A percentile compares a stretch with the other conserved stretches of the same genome.
phyloP scores from a whole-genome alignment of 2,888 invertebrate species.

The Stegana nigrithorax region DNA sequence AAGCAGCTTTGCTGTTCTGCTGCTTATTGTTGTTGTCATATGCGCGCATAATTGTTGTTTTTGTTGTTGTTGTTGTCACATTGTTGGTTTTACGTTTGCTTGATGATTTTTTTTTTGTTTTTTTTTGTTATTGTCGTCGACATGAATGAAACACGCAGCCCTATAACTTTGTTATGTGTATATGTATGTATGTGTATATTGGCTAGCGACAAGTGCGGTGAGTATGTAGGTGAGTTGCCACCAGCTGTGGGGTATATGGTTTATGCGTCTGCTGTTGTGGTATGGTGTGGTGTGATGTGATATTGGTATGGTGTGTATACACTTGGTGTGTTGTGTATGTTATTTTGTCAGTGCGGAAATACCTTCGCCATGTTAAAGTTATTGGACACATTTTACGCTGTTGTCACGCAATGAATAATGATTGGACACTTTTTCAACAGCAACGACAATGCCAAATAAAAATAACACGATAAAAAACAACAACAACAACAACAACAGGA shows the following conservation, averaged over 20 bases:
- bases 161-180: too few species aligned
- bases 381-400: conserved; percentile 53
- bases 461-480: conserved; percentile 18
- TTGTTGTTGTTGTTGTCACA: conserved; percentile 12
- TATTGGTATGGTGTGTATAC: too few species aligned
- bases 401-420: conserved; percentile 61
- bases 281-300: too few species aligned
- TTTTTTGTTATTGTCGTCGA: not conserved
- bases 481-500: conserved; percentile 15
- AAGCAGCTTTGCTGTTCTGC: too few species aligned
- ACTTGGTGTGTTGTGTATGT: too few species aligned
- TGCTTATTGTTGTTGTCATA: too few species aligned
- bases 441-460: conserved; percentile 16
- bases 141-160: not conserved
- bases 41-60: not conserved
- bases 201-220: too few species aligned
- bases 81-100: conserved; percentile 1
- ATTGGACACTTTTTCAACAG: conserved; percentile 39
- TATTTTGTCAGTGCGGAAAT: conserved; percentile 28
- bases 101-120: not conserved
- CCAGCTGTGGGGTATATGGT: too few species aligned
- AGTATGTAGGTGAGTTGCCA: too few species aligned
- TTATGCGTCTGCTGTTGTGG: too few species aligned
- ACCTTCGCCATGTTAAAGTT: conserved; percentile 48
- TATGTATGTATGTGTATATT: too few species aligned